Evolutionary conservation across 1,140 invertebrate genomes (phyloP), one percentile per base, ranked within the genome.

Genomic region (Neuroterus valhalla): DNA sequence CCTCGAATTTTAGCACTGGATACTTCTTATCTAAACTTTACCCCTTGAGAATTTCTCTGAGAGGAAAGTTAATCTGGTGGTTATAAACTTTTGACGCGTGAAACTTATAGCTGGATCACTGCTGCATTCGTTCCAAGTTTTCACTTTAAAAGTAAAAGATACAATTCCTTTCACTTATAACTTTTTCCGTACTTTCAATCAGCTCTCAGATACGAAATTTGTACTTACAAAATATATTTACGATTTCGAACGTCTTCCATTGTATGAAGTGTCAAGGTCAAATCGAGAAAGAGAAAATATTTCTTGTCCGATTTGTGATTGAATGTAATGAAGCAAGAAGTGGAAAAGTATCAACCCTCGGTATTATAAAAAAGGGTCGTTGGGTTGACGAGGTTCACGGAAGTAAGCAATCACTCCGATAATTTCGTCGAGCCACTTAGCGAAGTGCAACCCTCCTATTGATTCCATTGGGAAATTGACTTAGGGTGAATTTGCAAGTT

Each of bases 221-320:
- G 10, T 8, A 10, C 31, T 38, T 1, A 8, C 4, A 38, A 1
- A 38, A 38, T 38, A 38, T 38, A 38, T 10, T 38, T 38, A 38
- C 8, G 5, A 8, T 38, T 10, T 38, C 6, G 31, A 1, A 38
- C 1, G 10, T 38, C 10, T 38, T 38, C 1, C 10, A 38, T 38
- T 0, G 10, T 38, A 1, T 0, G 10, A 10, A 0, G 10, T 38
- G 31, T 38, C 1, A 10, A 10, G 10, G 6, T 38, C 31, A 0
- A 38, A 38, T 38, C 31, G 1, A 38, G 31, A 10, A 38, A 5
- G 10, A 38, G 31, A 80, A 84, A 81, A 8, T 15, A 62, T 62
- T 84, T 80, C 77, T 84, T 81, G 80, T 79, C 80, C 71, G 78
- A 82, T 82, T 78, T 76, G 62, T 75, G 79, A 82, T 84, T 82